These are phyloP conservation scores for Tetramorium alpestre DNA, from an alignment of 1,140 invertebrate genomes.

Conservation along the genomic window DNA sequence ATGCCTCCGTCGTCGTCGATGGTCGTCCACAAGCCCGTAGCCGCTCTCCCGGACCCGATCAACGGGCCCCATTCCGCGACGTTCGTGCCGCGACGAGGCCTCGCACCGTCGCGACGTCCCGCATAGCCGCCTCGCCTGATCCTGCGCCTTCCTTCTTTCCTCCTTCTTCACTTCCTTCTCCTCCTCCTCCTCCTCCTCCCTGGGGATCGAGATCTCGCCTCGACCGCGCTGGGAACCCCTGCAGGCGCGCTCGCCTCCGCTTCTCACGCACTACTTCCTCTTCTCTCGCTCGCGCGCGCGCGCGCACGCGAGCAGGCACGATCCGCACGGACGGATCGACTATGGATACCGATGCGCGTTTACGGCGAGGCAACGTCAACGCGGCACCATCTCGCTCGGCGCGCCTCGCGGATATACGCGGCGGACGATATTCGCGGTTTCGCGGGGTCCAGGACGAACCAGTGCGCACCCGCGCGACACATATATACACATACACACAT, in stretches of 20 bases:
- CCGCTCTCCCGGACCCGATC: constrained; percentile 78
- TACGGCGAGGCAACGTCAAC: neutral
- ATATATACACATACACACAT: too few species aligned
- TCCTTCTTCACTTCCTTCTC: too few species aligned
- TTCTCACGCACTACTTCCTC: constrained; percentile 59
- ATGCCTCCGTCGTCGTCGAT: constrained; percentile 81
- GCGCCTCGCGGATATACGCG: neutral
- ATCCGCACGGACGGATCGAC: neutral
- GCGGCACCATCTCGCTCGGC: neutral
- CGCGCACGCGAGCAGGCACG: neutral
- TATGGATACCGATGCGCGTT: constrained; percentile 4
- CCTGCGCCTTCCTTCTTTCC: neutral
- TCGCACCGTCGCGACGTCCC: constrained; percentile 76
- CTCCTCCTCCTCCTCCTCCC: neutral
- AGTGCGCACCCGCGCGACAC: neutral
- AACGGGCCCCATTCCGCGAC: constrained; percentile 82
- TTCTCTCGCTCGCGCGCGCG: constrained; percentile 20
- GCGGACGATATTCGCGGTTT: neutral
- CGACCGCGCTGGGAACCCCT: neutral
- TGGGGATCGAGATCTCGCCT: neutral
- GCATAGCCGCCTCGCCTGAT: constrained; percentile 66
- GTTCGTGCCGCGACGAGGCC: constrained; percentile 67
- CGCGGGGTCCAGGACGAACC: neutral
- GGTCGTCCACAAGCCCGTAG: constrained; percentile 74
- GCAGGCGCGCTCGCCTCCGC: neutral